Evolutionary conservation across 2,888 invertebrate species (phyloP).

Genomic region (Chrysopilus asiliformis): DNA sequence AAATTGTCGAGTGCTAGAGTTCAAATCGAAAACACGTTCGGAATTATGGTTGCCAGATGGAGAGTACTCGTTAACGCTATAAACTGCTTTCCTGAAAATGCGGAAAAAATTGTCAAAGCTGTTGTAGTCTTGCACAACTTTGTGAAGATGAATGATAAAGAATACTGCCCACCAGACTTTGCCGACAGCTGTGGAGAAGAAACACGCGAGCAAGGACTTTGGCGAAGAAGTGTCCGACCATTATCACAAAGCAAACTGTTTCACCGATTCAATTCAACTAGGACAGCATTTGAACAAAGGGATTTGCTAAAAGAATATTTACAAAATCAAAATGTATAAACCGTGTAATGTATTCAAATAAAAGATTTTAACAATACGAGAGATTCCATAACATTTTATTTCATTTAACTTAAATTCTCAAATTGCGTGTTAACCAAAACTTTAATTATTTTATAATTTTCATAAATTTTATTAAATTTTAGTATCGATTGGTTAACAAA

Average conservation of each 20-base stretch:
- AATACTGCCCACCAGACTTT: conserved; percentile 7
- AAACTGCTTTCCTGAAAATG: conserved; percentile 16
- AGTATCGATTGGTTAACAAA: no score
- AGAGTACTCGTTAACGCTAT: conserved; percentile 17
- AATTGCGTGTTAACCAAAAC: no score
- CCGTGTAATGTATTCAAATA: no score
- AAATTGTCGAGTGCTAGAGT: conserved; percentile 16
- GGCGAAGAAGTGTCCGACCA: conserved; percentile 3
- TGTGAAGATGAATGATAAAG: no score
- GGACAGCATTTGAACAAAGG: conserved; percentile 5
- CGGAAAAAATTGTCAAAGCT: no score
- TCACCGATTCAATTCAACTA: conserved; percentile 3
- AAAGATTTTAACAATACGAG: no score
- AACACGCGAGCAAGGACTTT: conserved; percentile 2
- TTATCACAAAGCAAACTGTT: conserved; percentile 3
- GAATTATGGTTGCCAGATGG: conserved; percentile 17
- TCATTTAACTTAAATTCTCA: no score
- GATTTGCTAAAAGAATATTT: conserved; percentile 6
- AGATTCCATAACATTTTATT: no score
- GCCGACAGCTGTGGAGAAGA: conserved; percentile 3
- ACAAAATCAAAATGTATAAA: not conserved
- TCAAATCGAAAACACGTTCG: conserved; percentile 20
- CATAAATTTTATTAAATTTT: no score
- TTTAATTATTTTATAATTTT: no score
- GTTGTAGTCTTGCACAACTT: no score